Base-by-base conservation (phyloP, 2,888 invertebrate species). In the Netelia melanura region DNA sequence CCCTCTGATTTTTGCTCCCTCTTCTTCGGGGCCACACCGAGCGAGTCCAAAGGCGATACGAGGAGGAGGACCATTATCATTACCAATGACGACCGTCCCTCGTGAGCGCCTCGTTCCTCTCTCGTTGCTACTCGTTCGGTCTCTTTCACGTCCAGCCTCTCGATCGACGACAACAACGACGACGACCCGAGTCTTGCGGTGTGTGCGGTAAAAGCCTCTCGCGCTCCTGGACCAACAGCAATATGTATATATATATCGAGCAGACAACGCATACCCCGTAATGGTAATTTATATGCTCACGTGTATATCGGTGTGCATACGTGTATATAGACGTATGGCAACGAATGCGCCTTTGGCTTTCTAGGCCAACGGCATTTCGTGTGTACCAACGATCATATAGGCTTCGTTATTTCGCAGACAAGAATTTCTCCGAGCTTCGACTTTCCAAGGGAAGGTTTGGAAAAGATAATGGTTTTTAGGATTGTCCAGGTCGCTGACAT, bases 81-180 rank as follows among this genome's bases (percentile, higher is more conserved):
- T 90, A 89, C 91, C 90, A 90, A 90, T 90, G 86, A 89, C 89
- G 88, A 89, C 87, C 86, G 86, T 61, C 11, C 76, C 48, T 23
- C 43, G 58, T 67, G 75, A 82, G 78, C 84, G 48, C 84, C 78
- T 80, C 86, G 72, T 81, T 77, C 68, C 30, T 58, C 30, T 58
- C 43, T 6, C 23, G 56, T 62, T 62, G 65, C 56, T 23, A 64
- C 54, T 38, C 38, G 38, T 23, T 76, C 43, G 38, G 30, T 54
- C 62, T 74, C 43, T 62, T 54, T 43, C 62, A 30, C 25, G 48
- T 44, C 14, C 54, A 43, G 65, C 56, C 43, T 38, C 64, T 54
- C 48, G 30, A 9, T 17, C 67, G 5, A 23, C 38, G 17, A 6
- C 61, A n/a, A 52, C 52, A n/a, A 44, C n/a, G 21, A 58, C 10